Evolutionary conservation across 1,140 invertebrate species (phyloP), one percentile per base, ranked within the genome.

Genomic region (Drosophila cardini): DNA sequence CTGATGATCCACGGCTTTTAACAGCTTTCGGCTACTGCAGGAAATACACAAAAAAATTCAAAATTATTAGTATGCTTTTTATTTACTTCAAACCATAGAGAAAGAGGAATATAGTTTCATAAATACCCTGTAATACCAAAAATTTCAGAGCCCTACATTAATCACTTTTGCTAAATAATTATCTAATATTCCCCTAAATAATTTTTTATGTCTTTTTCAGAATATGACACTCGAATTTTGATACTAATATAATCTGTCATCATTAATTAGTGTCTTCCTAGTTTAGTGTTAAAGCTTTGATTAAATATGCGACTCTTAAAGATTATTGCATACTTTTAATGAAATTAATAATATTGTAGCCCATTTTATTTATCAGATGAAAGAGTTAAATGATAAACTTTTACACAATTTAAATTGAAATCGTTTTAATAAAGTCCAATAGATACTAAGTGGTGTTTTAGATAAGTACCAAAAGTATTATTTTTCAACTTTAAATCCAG

Each of bases 1-100:
- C 60, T 74, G 74, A 42, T 74, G 74, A 42, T 77, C 79, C 72
- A 80, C 85, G 89, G 68, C 75, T 80, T 76, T 57, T 60, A 86
- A 77, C 84, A 91, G 76, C 50, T 83, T 78, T 32, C 58, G 61
- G 55, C 64, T 64, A 58, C 79, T 86, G 61, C 0, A 76, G 72
- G 8, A 32, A 74, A 34, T 16, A 57, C 0, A 73, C 67, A 10
- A 18, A 68, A 34, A 30, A 57, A 36, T 40, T 5, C 1, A 62
- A 62, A 57, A 15, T 56, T 4, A 18, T 55, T 40, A 56, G 13
- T 40, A 40, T n/a, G 4, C 38, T 40, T 3, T 9, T n/a, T 10
- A 11, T 11, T 10, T 2, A 38, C 1, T 38, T 2, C 1, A 38
- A 9, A n/a, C 11, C 36, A 38, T 11, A 26, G 2, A 38, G n/a